Evolutionary conservation across 64 coral and sea anemone genomes (phyloP), one percentile per base, ranked within the genome.

Genomic region (Actinia tenebrosa): DNA sequence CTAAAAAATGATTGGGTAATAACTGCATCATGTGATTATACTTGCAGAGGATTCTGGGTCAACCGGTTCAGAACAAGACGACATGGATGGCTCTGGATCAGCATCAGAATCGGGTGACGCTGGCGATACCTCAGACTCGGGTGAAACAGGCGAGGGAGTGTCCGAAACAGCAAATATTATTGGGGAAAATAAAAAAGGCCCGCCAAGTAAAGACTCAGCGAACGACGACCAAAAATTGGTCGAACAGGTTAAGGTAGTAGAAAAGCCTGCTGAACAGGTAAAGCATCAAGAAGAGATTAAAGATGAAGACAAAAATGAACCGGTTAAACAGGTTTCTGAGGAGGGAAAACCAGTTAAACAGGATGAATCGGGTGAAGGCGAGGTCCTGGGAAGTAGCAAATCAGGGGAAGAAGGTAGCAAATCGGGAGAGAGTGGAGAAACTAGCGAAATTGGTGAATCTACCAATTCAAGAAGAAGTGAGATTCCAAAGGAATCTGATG

Each of bases 61-160:
- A 10, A 14, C 80, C 3, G 88, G 89, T 13, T 47, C 80, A n/a
- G 88, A 96, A 25, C 80, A 90, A 16, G 94, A 96, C 14, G 91
- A 93, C 30, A 96, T 96, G 94, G 94, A 96, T 79, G 94, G 94
- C 7, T 96, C 94, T 22, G 94, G 94, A 5, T 96, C 94, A 14
- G 91, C 94, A 19, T 96, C 94, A 59, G 94, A 96, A 90, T 96
- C 94, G 85, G 91, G 91, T 22, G 88, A 93, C 15, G 68, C 88
- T 19, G 94, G 80, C 1, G 94, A 95, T 44, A 85, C 91, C 3
- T 87, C 71, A 77, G 91, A 96, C 54, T 96, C 94, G 54, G 94
- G 94, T 20, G 94, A 96, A 58, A 90, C 94, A 7, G 91, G 91
- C 64, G 84, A 87, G 27, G 94, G 94, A 7, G 94, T 93, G 66